Conservation (phyloP, 1,140 invertebrate genomes). For the Saccostrea cuccullata region DNA sequence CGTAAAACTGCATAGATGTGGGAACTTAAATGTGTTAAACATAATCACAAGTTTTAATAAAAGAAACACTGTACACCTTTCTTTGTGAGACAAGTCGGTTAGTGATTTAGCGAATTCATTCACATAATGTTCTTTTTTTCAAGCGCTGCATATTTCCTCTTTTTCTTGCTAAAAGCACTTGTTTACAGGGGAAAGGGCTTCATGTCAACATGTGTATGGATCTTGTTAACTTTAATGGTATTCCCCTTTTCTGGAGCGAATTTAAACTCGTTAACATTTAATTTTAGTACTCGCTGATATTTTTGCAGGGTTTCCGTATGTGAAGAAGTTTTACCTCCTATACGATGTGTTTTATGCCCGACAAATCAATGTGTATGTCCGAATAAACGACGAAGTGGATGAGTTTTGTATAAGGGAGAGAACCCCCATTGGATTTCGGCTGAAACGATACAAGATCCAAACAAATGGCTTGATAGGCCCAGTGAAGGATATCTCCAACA, state of each 20-base stretch:
- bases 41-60: not conserved
- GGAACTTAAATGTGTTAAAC: not conserved
- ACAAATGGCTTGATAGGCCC: not conserved
- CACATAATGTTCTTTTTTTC: not conserved
- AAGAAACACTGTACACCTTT: not conserved
- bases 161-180: not conserved
- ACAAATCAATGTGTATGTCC: not conserved
- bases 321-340: slow-evolving; percentile 47
- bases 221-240: not conserved
- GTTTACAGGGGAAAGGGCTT: no score
- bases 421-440: slow-evolving; percentile 28
- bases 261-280: not conserved
- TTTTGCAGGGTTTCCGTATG: slow-evolving; percentile 33
- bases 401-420: not conserved
- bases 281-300: not conserved
- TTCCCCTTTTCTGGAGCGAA: not conserved
- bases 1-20: not conserved
- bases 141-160: not conserved
- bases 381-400: slow-evolving; percentile 27
- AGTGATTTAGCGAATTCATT: no score
- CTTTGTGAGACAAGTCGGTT: not conserved
- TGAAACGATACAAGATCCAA: slow-evolving; percentile 32
- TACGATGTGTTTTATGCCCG: slow-evolving; percentile 40
- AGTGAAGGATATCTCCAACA: slow-evolving; percentile 30
- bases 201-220: no score